Evolutionary conservation across 2,113 vertebrate genomes (phyloP).

Genomic region (Hypanus sabinus): DNA sequence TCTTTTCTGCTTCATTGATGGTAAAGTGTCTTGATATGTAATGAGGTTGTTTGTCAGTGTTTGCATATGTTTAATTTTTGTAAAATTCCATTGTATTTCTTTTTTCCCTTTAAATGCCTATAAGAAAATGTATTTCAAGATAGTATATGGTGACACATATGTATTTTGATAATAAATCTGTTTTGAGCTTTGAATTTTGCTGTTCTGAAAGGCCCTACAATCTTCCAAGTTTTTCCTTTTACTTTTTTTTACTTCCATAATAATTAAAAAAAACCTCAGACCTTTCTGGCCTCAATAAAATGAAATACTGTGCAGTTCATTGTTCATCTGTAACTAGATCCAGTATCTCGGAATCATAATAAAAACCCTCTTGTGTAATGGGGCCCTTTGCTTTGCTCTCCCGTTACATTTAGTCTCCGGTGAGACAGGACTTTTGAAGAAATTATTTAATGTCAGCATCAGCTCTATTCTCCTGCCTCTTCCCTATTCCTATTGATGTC

Average conservation of each 20-base stretch:
- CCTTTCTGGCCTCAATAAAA: not conserved
- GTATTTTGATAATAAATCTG: too few relatives aligned
- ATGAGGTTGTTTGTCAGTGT: too few relatives aligned
- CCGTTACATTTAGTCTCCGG: not conserved
- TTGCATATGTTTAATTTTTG: too few relatives aligned
- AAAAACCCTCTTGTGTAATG: not conserved
- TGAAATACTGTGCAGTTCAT: not conserved
- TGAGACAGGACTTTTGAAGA: too few relatives aligned
- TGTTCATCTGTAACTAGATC: not conserved
- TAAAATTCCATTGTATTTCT: too few relatives aligned
- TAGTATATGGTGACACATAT: too few relatives aligned
- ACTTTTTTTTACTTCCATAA: not conserved
- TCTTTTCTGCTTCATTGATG: not conserved
- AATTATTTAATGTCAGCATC: not conserved
- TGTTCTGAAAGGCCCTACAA: not conserved
- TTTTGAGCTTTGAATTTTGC: too few relatives aligned
- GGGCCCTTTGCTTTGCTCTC: not conserved
- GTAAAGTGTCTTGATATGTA: not conserved
- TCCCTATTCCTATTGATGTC: too few relatives aligned
- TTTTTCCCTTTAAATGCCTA: too few relatives aligned
- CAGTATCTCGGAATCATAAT: not conserved
- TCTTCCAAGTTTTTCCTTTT: not conserved
- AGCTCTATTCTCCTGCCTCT: too few relatives aligned
- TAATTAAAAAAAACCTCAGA: not conserved
- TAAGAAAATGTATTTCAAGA: too few relatives aligned